Base-by-base conservation (phyloP, 2,113 vertebrate genomes). In the Boulengeromyrus knoepffleri region DNA sequence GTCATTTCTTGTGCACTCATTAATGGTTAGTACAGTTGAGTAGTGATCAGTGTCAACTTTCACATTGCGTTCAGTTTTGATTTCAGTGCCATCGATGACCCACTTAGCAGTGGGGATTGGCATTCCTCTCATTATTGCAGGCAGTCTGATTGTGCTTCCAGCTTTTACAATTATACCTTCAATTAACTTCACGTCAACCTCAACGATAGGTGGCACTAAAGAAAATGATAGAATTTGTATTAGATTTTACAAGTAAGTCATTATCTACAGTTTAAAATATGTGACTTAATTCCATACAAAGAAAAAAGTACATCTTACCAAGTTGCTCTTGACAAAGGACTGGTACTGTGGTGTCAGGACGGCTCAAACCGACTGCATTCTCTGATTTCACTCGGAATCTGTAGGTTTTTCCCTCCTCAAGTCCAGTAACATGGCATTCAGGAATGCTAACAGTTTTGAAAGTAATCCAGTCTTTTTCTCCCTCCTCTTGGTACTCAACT, bases 91-190 rank as follows among this genome's bases (percentile, higher is more conserved):
- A 90, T 99, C 99, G 0, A 97, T 96, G 89, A 93, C 93, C 99
- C 99, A 99, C 92, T 99, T 99, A 91, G 97, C 97, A 87, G 96
- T 96, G 83, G 99, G 99, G 92, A 97, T 90, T 36, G 99, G 99
- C 45, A 99, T 96, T 91, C 99, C 99, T 96, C 96, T 97, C 95
- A 99, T 99, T 74, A 99, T 97, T 0, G 99, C 99, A 91, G 99
- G 99, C 90, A 99, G 95, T 92, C 97, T 96, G 90, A 99, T 98
- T 91, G 97, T 98, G 90, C 96, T 99, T 90, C 99, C 99, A 66
- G 98, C 98, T 95, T 99, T 99, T 88, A 99, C 98, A 85, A 97
- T 96, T n/a, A 99, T 97, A 88, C 99, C 99, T 94, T 99, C 99
- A 93, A 96, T 98, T 92, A 99, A 93, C 92, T 99, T 99, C 83